phyloP scores from a whole-genome alignment of 2,797 vertebrate genomes.

The Syngnathus acus region DNA sequence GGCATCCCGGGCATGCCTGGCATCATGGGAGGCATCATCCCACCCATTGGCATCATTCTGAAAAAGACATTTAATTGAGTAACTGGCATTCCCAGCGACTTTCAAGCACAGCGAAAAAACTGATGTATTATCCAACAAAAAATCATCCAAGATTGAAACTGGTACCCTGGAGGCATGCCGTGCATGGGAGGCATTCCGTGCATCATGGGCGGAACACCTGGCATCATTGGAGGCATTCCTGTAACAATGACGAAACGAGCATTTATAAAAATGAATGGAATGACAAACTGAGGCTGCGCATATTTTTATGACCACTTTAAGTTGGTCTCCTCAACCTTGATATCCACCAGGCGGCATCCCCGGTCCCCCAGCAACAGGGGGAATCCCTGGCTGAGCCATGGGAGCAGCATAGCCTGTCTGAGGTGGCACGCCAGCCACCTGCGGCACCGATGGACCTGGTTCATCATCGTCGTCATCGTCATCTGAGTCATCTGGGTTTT shows the following conservation, averaged over 20 bases:
- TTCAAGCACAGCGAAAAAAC: neutral
- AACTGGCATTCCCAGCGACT: neutral
- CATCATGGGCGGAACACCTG: conserved; percentile 95
- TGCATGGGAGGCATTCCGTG: conserved; percentile 96
- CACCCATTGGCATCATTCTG: conserved; percentile 94
- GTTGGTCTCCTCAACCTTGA: conserved; percentile 49
- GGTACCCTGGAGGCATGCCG: conserved; percentile 94
- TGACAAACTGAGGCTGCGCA: neutral
- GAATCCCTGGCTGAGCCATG: conserved; percentile 88
- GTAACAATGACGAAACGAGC: conserved; percentile 26
- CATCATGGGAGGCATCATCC: conserved; percentile 97
- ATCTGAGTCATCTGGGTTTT: conserved; percentile 92
- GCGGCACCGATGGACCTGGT: conserved; percentile 84
- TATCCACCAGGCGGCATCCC: conserved; percentile 85
- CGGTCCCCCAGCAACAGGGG: conserved; percentile 78
- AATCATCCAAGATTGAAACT: conserved; percentile 23
- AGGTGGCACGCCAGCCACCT: conserved; percentile 75
- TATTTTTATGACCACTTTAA: neutral
- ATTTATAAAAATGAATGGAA: neutral
- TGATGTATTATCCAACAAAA: neutral
- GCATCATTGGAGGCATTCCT: conserved; percentile 97
- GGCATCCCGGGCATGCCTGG: conserved; percentile 80
- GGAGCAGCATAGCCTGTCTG: conserved; percentile 82
- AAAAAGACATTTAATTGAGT: neutral
- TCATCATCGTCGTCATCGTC: conserved; percentile 89